These are phyloP conservation scores for Ornithoptera priamus DNA, from an alignment of 2,888 invertebrate species.

Conservation along the genomic window DNA sequence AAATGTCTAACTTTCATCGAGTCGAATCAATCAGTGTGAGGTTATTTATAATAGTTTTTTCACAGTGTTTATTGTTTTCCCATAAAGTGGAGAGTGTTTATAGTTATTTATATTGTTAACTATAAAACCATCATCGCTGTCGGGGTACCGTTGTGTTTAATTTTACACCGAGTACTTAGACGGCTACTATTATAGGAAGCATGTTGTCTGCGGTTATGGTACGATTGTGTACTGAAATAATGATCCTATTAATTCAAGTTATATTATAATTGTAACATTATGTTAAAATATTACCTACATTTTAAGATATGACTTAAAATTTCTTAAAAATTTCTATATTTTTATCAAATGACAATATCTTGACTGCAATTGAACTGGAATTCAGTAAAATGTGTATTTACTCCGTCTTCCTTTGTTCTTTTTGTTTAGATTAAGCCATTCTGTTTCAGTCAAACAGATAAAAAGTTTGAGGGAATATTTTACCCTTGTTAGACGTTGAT, in stretches of 20 bases:
- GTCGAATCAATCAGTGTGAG: conserved; percentile 20
- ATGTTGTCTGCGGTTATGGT: conserved; percentile 9
- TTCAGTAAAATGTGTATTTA: background rate
- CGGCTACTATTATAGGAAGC: background rate
- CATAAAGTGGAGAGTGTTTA: conserved; percentile 22
- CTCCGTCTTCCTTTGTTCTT: background rate
- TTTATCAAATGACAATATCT: too few relatives aligned
- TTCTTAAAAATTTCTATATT: too few relatives aligned
- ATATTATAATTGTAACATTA: background rate
- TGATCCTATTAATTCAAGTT: background rate
- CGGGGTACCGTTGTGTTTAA: conserved; percentile 18
- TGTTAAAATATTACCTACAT: too few relatives aligned
- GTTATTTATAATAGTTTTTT: conserved; percentile 21
- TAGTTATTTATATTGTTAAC: conserved; percentile 20
- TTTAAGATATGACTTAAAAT: too few relatives aligned
- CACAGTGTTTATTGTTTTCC: conserved; percentile 22
- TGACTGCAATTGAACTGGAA: background rate
- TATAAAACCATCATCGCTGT: conserved; percentile 24
- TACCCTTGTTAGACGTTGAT: conserved; percentile 19
- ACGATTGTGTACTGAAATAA: background rate
- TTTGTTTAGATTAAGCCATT: conserved; percentile 17
- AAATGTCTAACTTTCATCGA: conserved; percentile 5
- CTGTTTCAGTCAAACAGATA: conserved; percentile 17
- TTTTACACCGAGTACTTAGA: conserved; percentile 16
- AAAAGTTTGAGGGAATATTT: conserved; percentile 22